Evolutionary conservation across 2,797 vertebrate species (phyloP).

Genomic region (Coregonus ussuriensis): DNA sequence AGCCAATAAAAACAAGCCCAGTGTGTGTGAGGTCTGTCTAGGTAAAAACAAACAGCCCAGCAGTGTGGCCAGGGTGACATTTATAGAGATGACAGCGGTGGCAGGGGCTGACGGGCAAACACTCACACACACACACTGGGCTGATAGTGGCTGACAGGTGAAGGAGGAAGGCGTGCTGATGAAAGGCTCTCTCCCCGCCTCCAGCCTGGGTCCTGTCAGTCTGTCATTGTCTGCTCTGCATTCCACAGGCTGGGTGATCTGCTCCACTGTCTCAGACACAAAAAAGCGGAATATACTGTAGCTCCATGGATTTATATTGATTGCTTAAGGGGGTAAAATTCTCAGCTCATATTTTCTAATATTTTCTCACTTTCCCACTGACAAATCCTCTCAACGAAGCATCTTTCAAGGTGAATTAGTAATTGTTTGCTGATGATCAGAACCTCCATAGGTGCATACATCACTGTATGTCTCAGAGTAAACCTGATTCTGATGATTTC

Average conservation of each 20-base stretch:
- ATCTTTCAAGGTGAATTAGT: too few species aligned
- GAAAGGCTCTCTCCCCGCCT: not conserved
- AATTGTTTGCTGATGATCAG: too few species aligned
- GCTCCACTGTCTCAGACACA: too few species aligned
- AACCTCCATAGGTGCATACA: too few species aligned
- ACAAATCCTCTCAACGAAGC: too few species aligned
- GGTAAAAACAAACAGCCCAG: slow-evolving; percentile 1
- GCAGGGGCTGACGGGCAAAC: not conserved
- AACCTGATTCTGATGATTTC: too few species aligned
- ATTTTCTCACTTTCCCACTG: too few species aligned
- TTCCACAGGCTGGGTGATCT: not conserved
- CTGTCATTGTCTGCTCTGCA: not conserved
- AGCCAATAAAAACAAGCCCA: not conserved
- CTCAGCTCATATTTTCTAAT: too few species aligned
- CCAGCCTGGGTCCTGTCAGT: slow-evolving; percentile 1
- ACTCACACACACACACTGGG: not conserved
- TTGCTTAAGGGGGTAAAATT: too few species aligned
- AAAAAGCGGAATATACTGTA: too few species aligned
- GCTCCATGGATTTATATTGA: too few species aligned
- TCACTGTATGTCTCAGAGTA: too few species aligned
- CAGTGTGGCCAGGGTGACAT: not conserved
- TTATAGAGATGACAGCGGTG: not conserved
- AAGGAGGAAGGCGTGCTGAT: not conserved
- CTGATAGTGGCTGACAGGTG: not conserved
- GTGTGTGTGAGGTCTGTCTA: slow-evolving; percentile 1